Conservation (phyloP, 1,140 invertebrate species). For the Scaptomyza graminum region DNA sequence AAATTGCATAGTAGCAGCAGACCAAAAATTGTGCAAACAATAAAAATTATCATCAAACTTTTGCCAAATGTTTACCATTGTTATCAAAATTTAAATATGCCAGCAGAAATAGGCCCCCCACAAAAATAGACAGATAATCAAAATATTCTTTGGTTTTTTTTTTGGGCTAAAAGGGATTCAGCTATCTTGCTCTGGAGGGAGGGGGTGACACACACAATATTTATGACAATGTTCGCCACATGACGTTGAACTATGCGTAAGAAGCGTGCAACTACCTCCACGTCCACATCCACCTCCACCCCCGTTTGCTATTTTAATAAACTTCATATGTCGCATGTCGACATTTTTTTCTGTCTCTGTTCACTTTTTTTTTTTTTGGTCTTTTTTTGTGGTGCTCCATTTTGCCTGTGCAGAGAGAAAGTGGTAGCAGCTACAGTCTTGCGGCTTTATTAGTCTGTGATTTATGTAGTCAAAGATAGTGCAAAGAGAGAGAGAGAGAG, state of each 20-base stretch:
- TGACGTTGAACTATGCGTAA: conserved; percentile 79
- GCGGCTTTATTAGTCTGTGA: conserved; percentile 81
- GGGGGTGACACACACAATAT: conserved; percentile 66
- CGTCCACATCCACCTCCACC: conserved; percentile 18
- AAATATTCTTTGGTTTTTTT: not conserved
- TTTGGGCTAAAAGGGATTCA: not conserved
- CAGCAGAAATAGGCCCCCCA: conserved; percentile 2
- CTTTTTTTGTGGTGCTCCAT: conserved; percentile 24
- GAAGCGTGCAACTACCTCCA: conserved; percentile 9
- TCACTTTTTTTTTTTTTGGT: conserved; percentile 12
- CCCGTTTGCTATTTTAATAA: conserved; percentile 76
- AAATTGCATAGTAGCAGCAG: conserved; percentile 62
- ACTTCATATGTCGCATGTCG: conserved; percentile 82
- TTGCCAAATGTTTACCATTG: conserved; percentile 66
- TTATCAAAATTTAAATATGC: conserved; percentile 74
- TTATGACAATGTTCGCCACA: conserved; percentile 74
- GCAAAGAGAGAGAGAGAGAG: conserved; percentile 51
- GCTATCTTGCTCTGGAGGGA: not conserved
- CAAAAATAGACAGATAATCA: not conserved
- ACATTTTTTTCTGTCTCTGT: conserved; percentile 56
- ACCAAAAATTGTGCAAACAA: conserved; percentile 34
- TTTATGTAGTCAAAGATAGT: conserved; percentile 82
- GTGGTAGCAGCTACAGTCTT: conserved; percentile 59
- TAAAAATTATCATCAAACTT: conserved; percentile 71
- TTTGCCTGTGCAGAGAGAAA: conserved; percentile 16